Evolutionary conservation across 1,140 invertebrate genomes (phyloP).

Genomic region (Drosophila sp.): DNA sequence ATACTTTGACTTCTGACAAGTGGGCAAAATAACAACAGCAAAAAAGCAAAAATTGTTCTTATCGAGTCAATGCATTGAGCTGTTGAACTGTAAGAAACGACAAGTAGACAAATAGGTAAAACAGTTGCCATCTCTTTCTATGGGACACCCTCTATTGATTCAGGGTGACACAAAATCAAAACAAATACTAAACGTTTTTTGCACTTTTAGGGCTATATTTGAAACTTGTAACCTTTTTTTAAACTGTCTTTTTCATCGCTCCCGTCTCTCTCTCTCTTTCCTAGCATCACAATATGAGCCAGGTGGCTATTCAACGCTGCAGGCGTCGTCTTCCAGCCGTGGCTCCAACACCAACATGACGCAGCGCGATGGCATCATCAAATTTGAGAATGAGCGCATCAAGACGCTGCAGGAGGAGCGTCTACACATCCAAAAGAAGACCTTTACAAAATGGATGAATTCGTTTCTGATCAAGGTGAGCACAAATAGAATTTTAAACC

Average conservation of each 20-base stretch:
- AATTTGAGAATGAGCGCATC: conserved; percentile 98
- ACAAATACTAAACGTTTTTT: conserved; percentile 57
- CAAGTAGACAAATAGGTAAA: not conserved
- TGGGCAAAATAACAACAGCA: conserved; percentile 19
- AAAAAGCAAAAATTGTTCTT: conserved; percentile 10
- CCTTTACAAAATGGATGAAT: conserved; percentile 99
- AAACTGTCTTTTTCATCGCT: conserved; percentile 16
- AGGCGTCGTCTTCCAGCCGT: conserved; percentile 85
- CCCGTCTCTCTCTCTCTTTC: conserved; percentile 72
- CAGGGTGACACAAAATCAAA: conserved; percentile 49
- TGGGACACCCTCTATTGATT: conserved; percentile 18
- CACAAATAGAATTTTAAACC: conserved; percentile 85
- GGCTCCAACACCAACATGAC: conserved; percentile 90
- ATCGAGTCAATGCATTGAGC: conserved; percentile 30
- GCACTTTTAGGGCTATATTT: conserved; percentile 56
- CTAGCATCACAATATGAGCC: conserved; percentile 90
- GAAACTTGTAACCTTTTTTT: conserved; percentile 25
- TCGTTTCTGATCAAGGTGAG: conserved; percentile 97
- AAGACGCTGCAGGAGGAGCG: conserved; percentile 98
- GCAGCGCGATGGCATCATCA: conserved; percentile 94
- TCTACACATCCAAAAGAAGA: conserved; percentile 99
- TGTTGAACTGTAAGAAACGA: not conserved
- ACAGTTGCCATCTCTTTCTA: not conserved
- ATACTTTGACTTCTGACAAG: conserved; percentile 42
- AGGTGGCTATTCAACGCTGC: conserved; percentile 87